Evolutionary conservation across 2,113 vertebrate genomes (phyloP).

Genomic region (Nettapus auritus): DNA sequence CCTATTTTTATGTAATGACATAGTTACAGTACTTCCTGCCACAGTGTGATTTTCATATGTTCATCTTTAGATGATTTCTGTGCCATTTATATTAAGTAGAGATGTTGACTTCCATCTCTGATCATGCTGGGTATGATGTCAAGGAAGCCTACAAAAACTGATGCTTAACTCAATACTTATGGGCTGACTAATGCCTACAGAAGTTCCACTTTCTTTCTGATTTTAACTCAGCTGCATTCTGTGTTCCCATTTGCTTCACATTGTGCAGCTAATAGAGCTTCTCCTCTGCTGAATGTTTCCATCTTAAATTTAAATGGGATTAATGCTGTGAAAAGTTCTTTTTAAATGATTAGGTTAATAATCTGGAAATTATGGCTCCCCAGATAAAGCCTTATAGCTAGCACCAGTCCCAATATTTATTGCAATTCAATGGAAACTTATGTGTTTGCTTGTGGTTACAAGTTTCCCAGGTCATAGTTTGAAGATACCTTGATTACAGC

Average conservation of each 20-base stretch:
- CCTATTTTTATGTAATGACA: background rate
- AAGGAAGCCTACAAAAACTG: background rate
- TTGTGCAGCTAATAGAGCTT: slow-evolving; percentile 66
- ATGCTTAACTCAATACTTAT: background rate
- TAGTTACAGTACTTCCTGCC: background rate
- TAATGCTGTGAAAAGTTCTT: slow-evolving; percentile 72
- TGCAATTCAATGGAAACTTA: background rate
- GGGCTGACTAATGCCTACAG: background rate
- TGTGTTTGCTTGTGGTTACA: background rate
- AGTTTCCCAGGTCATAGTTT: background rate
- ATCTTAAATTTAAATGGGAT: slow-evolving; percentile 72
- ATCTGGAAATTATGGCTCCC: slow-evolving; percentile 65
- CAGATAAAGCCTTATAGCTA: slow-evolving; percentile 16
- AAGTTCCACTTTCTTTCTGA: background rate
- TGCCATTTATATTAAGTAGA: background rate
- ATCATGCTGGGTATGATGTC: background rate
- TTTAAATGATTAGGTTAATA: slow-evolving; percentile 73
- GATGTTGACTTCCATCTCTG: background rate
- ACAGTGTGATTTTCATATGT: background rate
- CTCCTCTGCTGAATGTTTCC: slow-evolving; percentile 53
- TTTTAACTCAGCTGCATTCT: slow-evolving; percentile 13
- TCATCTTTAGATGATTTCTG: background rate
- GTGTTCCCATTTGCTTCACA: slow-evolving; percentile 62
- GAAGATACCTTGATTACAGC: background rate
- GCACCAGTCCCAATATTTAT: background rate